These are phyloP conservation scores for Notothenia coriiceps DNA, from an alignment of 2,113 vertebrate genomes.

Conservation along the genomic window DNA sequence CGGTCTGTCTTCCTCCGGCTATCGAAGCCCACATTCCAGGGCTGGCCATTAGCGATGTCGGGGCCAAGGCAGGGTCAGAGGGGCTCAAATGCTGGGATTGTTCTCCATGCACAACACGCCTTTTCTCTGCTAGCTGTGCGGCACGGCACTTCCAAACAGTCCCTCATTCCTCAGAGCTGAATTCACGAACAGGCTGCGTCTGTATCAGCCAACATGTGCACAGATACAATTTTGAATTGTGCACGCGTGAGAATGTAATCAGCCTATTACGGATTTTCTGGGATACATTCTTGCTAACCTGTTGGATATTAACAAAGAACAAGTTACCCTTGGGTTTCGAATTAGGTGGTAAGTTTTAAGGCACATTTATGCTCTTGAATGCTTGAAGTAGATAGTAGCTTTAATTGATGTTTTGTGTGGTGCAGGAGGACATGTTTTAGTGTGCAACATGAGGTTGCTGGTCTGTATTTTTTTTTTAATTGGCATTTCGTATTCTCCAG, in stretches of 20 bases:
- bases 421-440: background rate
- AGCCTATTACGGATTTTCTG: no score
- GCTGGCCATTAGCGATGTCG: constrained; percentile 92
- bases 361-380: background rate
- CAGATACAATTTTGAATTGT: constrained; percentile 42
- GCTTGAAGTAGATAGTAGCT: background rate
- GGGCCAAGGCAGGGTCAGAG: constrained; percentile 93
- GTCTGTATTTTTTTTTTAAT: constrained; percentile 1
- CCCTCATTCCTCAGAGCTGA: constrained; percentile 68
- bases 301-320: constrained; percentile 16
- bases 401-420: background rate
- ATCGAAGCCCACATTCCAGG: constrained; percentile 90
- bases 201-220: constrained; percentile 42
- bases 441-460: background rate
- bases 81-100: constrained; percentile 93
- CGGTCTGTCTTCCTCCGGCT: constrained; percentile 77
- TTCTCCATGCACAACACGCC: constrained; percentile 93
- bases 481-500: no score
- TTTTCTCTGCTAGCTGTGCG: constrained; percentile 85
- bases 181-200: constrained; percentile 39
- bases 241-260: background rate
- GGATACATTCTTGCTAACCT: background rate
- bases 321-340: background rate
- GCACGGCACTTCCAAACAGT: constrained; percentile 57
- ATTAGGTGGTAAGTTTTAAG: constrained; percentile 87